These are phyloP conservation scores for Trinectes maculatus DNA, from an alignment of 2,113 vertebrate genomes.

Conservation along the genomic window DNA sequence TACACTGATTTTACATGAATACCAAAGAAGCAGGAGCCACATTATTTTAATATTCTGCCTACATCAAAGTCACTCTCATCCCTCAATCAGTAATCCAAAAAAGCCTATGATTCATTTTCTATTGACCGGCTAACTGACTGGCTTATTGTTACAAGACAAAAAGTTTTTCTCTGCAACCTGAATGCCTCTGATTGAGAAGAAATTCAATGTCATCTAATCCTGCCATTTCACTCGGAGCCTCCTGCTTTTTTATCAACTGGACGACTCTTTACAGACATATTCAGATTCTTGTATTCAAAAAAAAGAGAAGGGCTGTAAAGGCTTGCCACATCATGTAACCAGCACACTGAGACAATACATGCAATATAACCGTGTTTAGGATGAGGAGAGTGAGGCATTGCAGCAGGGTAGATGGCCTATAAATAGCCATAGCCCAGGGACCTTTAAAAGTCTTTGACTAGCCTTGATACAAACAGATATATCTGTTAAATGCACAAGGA, in stretches of 20 bases:
- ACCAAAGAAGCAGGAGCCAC: background rate
- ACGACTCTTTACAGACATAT: background rate
- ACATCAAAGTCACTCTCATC: too few species aligned
- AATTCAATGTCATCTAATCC: background rate
- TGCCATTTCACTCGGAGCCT: background rate
- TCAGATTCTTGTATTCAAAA: background rate
- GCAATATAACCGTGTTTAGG: slow-evolving; percentile 56
- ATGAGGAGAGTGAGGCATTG: slow-evolving; percentile 55
- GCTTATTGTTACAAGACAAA: background rate
- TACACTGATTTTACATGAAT: background rate
- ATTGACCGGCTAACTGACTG: background rate
- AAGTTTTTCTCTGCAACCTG: background rate
- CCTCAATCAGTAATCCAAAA: too few species aligned
- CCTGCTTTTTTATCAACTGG: background rate
- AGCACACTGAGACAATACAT: slow-evolving; percentile 33
- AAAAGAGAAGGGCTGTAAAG: background rate
- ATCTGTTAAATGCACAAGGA: background rate
- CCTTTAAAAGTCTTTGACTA: slow-evolving; percentile 64
- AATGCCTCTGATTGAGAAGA: background rate
- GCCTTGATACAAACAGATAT: slow-evolving; percentile 32
- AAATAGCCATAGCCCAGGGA: slow-evolving; percentile 68
- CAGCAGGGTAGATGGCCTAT: slow-evolving; percentile 66
- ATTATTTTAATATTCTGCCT: too few species aligned
- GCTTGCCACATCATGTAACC: slow-evolving; percentile 6
- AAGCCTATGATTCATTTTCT: too few species aligned